Conservation (phyloP, 2,797 vertebrate genomes). For the Linurgus olivaceus region DNA sequence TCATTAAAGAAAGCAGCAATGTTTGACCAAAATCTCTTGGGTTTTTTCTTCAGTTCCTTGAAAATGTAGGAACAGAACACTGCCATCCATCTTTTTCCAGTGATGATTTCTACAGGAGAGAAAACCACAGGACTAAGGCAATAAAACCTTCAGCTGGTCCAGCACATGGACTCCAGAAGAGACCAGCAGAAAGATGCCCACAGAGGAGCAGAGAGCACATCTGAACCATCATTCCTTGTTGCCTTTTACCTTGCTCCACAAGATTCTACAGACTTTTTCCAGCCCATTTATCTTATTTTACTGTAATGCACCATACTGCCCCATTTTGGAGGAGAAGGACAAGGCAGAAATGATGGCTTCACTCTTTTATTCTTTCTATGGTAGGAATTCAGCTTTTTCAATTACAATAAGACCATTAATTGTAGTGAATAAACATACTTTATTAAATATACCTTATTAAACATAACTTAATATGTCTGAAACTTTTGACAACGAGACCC, state of each 20-base stretch:
- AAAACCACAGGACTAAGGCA: background rate
- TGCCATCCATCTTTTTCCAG: background rate
- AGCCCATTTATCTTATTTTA: background rate
- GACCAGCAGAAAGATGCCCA: background rate
- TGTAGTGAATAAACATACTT: background rate
- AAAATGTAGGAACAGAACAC: background rate
- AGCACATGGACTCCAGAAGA: background rate
- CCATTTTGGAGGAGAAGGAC: background rate
- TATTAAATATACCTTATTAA: background rate
- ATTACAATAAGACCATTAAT: background rate
- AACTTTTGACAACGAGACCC: background rate
- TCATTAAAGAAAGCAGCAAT: background rate
- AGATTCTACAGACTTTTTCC: background rate
- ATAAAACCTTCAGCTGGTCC: background rate
- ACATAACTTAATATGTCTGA: background rate
- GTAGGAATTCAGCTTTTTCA: background rate
- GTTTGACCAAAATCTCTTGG: background rate
- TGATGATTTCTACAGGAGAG: background rate
- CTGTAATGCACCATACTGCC: background rate
- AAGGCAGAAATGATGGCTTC: background rate
- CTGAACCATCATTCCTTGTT: background rate
- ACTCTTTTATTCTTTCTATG: background rate
- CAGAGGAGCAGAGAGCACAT: background rate
- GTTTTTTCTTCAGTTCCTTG: background rate
- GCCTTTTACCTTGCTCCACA: background rate